Conservation (phyloP, 2,113 vertebrate species). For the Motacilla tschutschensis region DNA sequence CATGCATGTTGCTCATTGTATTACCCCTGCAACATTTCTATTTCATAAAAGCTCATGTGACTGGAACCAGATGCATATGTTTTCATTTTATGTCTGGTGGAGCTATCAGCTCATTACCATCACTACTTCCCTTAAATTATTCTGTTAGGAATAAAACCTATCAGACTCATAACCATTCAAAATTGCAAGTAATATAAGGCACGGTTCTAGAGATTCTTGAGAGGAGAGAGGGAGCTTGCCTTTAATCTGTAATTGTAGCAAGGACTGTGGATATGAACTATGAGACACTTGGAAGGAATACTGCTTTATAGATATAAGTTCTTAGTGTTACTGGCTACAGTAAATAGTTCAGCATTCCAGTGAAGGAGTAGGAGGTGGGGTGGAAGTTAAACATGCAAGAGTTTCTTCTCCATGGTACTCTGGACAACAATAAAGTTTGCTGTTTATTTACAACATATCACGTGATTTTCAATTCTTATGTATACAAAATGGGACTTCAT, state of each 20-base stretch:
- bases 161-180: conserved; percentile 25
- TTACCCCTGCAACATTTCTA: background rate
- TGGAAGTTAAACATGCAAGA: background rate
- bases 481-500: background rate
- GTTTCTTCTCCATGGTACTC: background rate
- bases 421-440: background rate
- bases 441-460: background rate
- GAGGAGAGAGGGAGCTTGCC: background rate
- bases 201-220: background rate
- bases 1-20: background rate
- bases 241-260: conserved; percentile 25
- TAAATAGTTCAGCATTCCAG: background rate
- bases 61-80: conserved; percentile 15
- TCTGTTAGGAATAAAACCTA: conserved; percentile 9
- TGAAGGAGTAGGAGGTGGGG: background rate
- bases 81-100: conserved; percentile 10
- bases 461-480: background rate
- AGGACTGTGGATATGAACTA: background rate
- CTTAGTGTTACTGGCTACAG: background rate
- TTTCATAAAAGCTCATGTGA: conserved; percentile 8
- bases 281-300: background rate
- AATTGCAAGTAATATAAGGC: background rate
- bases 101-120: conserved; percentile 28
- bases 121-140: conserved; percentile 13
- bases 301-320: background rate